Evolutionary conservation across 2,888 invertebrate species (phyloP).

Genomic region (Kryphioiulus occultus): DNA sequence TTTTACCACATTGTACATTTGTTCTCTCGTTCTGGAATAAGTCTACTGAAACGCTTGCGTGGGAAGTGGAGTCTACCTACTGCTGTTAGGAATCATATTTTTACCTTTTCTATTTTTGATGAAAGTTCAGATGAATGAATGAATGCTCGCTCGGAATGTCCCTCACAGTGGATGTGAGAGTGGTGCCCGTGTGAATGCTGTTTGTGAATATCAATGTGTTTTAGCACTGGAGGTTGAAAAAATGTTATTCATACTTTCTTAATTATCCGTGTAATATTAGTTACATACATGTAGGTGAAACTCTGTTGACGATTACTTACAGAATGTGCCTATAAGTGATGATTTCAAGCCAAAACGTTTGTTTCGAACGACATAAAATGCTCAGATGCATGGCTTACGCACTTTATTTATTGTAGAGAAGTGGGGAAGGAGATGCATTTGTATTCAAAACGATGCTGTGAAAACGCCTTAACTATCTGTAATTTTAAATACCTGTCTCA

Average conservation of each 20-base stretch:
- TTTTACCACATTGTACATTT: constrained; percentile 9
- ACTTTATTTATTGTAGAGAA: constrained; percentile 25
- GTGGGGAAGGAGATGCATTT: constrained; percentile 25
- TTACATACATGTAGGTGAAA: background rate
- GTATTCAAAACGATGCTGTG: background rate
- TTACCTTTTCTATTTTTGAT: background rate
- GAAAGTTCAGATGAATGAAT: constrained; percentile 35
- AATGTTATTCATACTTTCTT: background rate
- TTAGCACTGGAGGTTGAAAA: constrained; percentile 4
- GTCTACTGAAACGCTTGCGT: constrained; percentile 19
- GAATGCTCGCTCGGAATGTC: background rate
- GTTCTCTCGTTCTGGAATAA: constrained; percentile 13
- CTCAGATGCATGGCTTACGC: constrained; percentile 30
- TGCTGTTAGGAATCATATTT: constrained; percentile 33
- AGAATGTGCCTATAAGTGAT: constrained; percentile 13
- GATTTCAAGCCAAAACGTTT: constrained; percentile 2
- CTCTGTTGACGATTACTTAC: background rate
- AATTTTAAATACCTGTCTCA: background rate
- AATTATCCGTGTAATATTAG: constrained; percentile 16
- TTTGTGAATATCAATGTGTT: constrained; percentile 17
- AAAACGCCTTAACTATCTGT: background rate
- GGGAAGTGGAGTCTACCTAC: constrained; percentile 11
- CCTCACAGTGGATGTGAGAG: background rate
- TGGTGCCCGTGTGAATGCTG: background rate
- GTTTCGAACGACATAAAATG: background rate